Evolutionary conservation across 2,888 invertebrate species (phyloP).

Genomic region (Dasysyrphus albostriatus): DNA sequence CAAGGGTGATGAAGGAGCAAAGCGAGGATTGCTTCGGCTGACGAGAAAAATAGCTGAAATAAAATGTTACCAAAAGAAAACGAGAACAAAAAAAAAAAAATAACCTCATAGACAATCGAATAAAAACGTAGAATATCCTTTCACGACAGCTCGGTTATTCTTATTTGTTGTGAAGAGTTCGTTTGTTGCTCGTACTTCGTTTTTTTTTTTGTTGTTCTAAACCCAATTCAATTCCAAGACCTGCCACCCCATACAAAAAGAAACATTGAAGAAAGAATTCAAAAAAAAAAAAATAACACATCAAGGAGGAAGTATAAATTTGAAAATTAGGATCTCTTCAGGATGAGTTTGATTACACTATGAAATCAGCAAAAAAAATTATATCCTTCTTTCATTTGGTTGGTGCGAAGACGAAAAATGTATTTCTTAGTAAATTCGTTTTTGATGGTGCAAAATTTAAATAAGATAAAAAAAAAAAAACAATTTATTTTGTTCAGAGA

Average conservation of each 20-base stretch:
- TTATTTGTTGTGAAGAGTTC: slow-evolving; percentile 51
- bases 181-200: slow-evolving; percentile 35
- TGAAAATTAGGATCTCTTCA: slow-evolving; percentile 74
- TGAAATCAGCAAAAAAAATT: slow-evolving; percentile 64
- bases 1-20: not conserved
- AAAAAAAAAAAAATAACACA: slow-evolving; percentile 8
- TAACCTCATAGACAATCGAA: slow-evolving; percentile 65
- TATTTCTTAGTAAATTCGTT: slow-evolving; percentile 21
- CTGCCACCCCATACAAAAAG: not conserved
- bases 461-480: slow-evolving; percentile 14
- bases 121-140: slow-evolving; percentile 62
- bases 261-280: slow-evolving; percentile 1
- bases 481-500: slow-evolving; percentile 20
- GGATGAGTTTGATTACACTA: slow-evolving; percentile 75
- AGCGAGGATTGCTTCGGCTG: slow-evolving; percentile 32
- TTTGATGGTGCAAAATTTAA: slow-evolving; percentile 33
- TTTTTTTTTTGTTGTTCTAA: slow-evolving; percentile 40
- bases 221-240: slow-evolving; percentile 29
- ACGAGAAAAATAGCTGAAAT: slow-evolving; percentile 67
- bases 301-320: slow-evolving; percentile 66
- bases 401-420: slow-evolving; percentile 23
- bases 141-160: slow-evolving; percentile 41
- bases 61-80: slow-evolving; percentile 41
- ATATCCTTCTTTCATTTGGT: slow-evolving; percentile 24
- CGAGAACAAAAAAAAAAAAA: slow-evolving; percentile 11